Conservation (phyloP, 2,113 vertebrate species). For the Xenus cinereus region DNA sequence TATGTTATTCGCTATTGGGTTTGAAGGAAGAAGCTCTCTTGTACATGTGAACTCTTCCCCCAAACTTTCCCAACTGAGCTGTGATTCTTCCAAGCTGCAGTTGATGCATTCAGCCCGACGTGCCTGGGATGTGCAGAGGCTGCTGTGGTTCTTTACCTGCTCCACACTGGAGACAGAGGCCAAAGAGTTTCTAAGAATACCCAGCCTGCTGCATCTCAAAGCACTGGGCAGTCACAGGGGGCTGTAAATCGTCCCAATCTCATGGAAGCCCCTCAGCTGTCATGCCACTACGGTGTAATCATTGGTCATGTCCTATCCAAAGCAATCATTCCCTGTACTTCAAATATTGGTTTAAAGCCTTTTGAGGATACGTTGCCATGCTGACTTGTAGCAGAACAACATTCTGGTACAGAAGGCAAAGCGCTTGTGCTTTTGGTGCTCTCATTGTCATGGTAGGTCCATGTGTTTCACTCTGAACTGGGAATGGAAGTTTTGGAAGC, state of each 20-base stretch:
- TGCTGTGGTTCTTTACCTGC: not conserved
- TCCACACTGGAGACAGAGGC: accelerated
- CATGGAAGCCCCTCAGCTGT: not conserved
- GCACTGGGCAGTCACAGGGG: not conserved
- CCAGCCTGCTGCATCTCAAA: not conserved
- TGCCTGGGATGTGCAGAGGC: not conserved
- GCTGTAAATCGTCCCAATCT: not conserved
- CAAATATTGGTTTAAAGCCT: not conserved
- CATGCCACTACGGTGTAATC: not conserved
- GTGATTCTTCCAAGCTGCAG: not conserved
- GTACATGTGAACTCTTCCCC: not conserved
- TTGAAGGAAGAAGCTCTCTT: not conserved
- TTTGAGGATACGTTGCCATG: accelerated
- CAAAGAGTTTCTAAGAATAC: not conserved
- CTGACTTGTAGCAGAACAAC: not conserved
- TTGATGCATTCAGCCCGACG: accelerated
- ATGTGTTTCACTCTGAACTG: not conserved
- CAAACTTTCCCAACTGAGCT: not conserved
- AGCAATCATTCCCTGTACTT: not conserved
- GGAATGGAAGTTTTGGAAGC: not conserved
- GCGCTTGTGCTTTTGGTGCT: not conserved
- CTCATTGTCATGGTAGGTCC: not conserved
- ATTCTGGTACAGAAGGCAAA: not conserved
- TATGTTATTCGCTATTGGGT: not conserved
- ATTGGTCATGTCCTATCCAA: not conserved